These are phyloP conservation scores for Luffia ferchaultella DNA, from an alignment of 2,888 invertebrate genomes.

Conservation along the genomic window DNA sequence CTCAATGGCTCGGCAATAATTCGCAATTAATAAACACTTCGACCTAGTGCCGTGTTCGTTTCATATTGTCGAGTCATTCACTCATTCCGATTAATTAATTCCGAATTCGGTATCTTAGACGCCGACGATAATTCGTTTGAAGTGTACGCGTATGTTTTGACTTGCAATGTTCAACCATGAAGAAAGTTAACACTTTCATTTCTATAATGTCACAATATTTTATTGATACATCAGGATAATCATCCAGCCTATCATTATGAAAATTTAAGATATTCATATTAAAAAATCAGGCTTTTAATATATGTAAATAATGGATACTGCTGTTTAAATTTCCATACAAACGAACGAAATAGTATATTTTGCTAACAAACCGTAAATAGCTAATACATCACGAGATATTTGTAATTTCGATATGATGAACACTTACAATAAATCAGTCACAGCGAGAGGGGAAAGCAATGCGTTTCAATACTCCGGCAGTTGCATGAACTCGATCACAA, in stretches of 20 bases:
- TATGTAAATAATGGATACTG: too few species aligned
- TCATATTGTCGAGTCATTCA: constrained; percentile 44
- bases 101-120: constrained; percentile 28
- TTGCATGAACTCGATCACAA: constrained; percentile 47
- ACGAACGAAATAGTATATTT: too few species aligned
- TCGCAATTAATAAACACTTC: constrained; percentile 54
- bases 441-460: constrained; percentile 39
- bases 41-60: constrained; percentile 43
- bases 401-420: too few species aligned
- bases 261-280: too few species aligned
- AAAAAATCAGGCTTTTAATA: too few species aligned
- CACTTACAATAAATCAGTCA: constrained; percentile 48
- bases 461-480: constrained; percentile 42
- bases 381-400: too few species aligned
- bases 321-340: too few species aligned
- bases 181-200: background rate
- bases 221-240: too few species aligned
- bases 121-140: constrained; percentile 19
- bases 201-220: background rate
- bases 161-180: background rate
- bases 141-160: constrained; percentile 27
- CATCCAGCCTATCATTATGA: too few species aligned
- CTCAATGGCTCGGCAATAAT: constrained; percentile 47
- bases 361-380: too few species aligned
- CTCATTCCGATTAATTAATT: constrained; percentile 44